Conservation (phyloP, 53 echinoderm and acorn worm genomes). For the Patiria pectinifera region DNA sequence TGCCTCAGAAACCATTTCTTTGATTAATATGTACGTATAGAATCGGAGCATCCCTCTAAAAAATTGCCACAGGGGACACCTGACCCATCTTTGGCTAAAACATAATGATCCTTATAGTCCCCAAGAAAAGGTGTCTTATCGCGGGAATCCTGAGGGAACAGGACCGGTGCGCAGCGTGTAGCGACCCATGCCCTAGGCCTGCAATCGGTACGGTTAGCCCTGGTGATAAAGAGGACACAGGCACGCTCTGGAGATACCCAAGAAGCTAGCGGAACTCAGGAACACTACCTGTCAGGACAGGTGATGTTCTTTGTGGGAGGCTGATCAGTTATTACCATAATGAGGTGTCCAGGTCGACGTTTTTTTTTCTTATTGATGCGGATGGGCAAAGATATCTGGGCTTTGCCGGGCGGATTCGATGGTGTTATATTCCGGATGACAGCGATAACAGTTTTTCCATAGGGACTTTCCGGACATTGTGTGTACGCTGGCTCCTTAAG, state of each 20-base stretch:
- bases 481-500: not conserved
- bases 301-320: not conserved
- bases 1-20: not conserved
- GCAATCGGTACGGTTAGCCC: not conserved
- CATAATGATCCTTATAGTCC: not conserved
- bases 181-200: slow-evolving; percentile 8
- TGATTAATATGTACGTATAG: not conserved
- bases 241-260: slow-evolving; percentile 36
- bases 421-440: not conserved
- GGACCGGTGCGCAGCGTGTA: not conserved
- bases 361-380: not conserved
- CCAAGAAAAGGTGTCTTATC: not conserved
- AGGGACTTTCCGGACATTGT: not conserved
- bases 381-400: not conserved
- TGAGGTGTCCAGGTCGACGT: not conserved
- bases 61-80: slow-evolving; percentile 18
- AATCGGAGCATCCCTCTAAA: not conserved
- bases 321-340: not conserved
- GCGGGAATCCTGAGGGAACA: not conserved
- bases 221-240: slow-evolving; percentile 7
- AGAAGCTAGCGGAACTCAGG: not conserved
- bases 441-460: not conserved
- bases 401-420: not conserved
- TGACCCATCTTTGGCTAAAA: slow-evolving; percentile 19
- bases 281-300: not conserved